Percentiles rank a stretch among this genome's conserved stretches.
Conservation (phyloP, 2,888 invertebrate species). For the Cheilosia impressa region DNA sequence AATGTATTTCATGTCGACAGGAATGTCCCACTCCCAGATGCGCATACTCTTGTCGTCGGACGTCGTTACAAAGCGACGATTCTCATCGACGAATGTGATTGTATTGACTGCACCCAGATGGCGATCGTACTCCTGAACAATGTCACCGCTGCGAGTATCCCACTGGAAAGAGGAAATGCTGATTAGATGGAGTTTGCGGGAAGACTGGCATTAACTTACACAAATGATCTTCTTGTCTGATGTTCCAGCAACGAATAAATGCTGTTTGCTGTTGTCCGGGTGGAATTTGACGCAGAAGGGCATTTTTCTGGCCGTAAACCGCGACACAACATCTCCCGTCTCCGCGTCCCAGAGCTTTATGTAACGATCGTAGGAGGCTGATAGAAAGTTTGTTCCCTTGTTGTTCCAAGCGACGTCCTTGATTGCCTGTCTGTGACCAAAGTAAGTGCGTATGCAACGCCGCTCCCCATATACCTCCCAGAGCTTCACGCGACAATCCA, state of each 20-base stretch:
- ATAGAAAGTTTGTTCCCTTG: slow-evolving; percentile 95
- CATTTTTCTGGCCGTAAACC: slow-evolving; percentile 98
- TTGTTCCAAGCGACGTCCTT: slow-evolving; percentile 98
- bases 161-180: slow-evolving; percentile 85
- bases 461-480: slow-evolving; percentile 99
- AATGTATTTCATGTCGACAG: slow-evolving; percentile 99
- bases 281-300: slow-evolving; percentile 99
- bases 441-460: slow-evolving; percentile 96
- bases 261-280: slow-evolving; percentile 98
- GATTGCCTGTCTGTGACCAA: slow-evolving; percentile 98
- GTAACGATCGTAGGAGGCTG: slow-evolving; percentile 98
- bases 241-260: slow-evolving; percentile 98
- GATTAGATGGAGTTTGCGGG: neutral
- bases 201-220: slow-evolving; percentile 86
- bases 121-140: slow-evolving; percentile 98
- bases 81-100: slow-evolving; percentile 99
- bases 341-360: slow-evolving; percentile 99
- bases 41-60: slow-evolving; percentile 99
- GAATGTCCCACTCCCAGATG: slow-evolving; percentile 99
- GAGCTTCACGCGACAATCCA: slow-evolving; percentile 98
- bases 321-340: slow-evolving; percentile 92
- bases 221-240: slow-evolving; percentile 99
- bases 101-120: slow-evolving; percentile 99
- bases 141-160: slow-evolving; percentile 97
- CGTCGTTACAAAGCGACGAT: slow-evolving; percentile 98